A percentile compares a stretch with the other conserved stretches of the same genome.
These are phyloP conservation scores for Cuculus canorus DNA, from an alignment of 2,797 vertebrate genomes.

Conservation along the genomic window DNA sequence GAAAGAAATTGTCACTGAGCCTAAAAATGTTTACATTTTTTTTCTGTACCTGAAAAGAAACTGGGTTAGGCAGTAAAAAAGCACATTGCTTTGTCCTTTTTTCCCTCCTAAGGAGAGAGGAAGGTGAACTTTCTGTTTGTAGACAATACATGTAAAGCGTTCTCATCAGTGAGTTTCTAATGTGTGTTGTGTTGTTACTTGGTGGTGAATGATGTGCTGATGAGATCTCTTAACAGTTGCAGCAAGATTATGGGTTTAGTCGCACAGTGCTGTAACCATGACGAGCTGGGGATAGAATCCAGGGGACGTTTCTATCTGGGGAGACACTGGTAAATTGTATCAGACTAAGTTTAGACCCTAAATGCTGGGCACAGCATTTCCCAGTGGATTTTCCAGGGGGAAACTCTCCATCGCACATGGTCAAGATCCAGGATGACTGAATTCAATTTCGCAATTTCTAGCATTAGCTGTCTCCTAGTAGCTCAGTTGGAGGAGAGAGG, in stretches of 20 bases:
- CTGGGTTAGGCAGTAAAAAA: background rate
- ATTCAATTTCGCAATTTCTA: background rate
- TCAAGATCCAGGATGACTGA: background rate
- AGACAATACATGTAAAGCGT: background rate
- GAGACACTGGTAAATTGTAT: fast-evolving
- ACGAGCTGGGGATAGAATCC: background rate
- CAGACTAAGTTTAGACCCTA: fast-evolving
- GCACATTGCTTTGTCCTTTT: background rate
- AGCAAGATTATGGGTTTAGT: background rate
- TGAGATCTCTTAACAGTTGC: background rate
- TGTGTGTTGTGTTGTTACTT: fast-evolving
- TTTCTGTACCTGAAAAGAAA: background rate
- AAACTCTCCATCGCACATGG: background rate
- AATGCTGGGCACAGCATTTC: background rate
- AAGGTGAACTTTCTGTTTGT: background rate
- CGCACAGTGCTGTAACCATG: background rate
- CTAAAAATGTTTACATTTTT: background rate
- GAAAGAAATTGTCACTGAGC: background rate
- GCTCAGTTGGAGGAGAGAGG: background rate
- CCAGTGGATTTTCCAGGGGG: background rate
- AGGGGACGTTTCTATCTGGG: background rate
- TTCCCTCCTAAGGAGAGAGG: background rate
- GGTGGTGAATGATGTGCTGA: background rate
- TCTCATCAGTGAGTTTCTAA: background rate
- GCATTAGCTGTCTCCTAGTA: background rate